A percentile compares a stretch with the other conserved stretches of the same genome.
Evolutionary conservation across 2,113 vertebrate species (phyloP).

Genomic region (Cercocebus atys): DNA sequence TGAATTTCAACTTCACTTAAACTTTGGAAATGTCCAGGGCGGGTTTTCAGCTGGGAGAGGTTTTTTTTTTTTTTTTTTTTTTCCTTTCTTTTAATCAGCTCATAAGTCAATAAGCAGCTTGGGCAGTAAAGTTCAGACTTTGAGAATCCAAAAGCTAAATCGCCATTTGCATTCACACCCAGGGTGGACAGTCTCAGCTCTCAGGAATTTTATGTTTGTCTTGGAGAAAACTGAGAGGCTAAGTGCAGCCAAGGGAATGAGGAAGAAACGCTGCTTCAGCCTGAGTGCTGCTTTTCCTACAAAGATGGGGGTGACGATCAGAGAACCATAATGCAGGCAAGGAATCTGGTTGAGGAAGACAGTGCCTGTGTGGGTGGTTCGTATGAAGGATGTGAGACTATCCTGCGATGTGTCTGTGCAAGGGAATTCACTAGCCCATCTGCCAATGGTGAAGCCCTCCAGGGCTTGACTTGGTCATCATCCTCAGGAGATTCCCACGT

Average conservation of each 20-base stretch:
- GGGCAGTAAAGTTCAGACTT: constrained; percentile 36
- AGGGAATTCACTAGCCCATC: too few relatives aligned
- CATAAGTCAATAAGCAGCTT: constrained; percentile 58
- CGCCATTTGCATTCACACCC: constrained; percentile 56
- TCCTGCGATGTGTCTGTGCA: background rate
- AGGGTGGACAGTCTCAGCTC: constrained; percentile 18
- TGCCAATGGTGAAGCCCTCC: background rate
- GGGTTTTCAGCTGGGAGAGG: constrained; percentile 29
- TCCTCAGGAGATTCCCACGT: background rate
- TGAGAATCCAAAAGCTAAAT: constrained; percentile 57
- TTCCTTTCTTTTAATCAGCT: constrained; percentile 62
- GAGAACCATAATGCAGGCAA: accelerated
- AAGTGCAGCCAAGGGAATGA: background rate
- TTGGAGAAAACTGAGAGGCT: constrained; percentile 55
- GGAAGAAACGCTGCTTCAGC: background rate
- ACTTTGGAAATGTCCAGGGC: constrained; percentile 5
- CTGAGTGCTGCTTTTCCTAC: background rate
- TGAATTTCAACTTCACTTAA: constrained; percentile 56
- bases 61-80: background rate
- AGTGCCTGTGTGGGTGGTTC: accelerated
- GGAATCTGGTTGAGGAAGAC: background rate
- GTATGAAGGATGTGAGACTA: background rate
- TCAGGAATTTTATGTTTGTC: constrained; percentile 67
- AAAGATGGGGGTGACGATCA: background rate
- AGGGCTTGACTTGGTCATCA: background rate